Evolutionary conservation across 2,797 vertebrate species (phyloP).

Genomic region (Tenualosa ilisha): DNA sequence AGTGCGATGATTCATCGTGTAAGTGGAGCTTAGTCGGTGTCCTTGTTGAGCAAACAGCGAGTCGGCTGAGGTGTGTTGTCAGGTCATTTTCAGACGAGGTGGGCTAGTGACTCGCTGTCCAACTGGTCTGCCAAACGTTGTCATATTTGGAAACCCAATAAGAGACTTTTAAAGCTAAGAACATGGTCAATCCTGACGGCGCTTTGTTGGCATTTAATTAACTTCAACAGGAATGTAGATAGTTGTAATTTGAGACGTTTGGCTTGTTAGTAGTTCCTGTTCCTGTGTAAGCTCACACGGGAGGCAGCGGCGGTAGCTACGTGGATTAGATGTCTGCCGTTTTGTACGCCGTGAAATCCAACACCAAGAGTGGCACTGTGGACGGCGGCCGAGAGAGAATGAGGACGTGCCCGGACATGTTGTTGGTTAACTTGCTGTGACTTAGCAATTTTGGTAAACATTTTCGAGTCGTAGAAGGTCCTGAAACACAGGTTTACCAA

Average conservation of each 20-base stretch:
- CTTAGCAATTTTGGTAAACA: background rate
- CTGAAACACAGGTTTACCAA: background rate
- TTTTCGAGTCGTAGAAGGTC: background rate
- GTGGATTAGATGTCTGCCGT: background rate
- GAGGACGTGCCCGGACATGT: background rate
- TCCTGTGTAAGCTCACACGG: background rate
- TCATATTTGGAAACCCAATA: background rate
- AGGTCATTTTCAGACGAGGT: background rate
- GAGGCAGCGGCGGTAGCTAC: constrained; percentile 5
- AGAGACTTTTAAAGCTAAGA: background rate
- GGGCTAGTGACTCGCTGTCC: background rate
- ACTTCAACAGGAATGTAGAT: background rate
- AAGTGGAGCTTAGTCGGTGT: background rate
- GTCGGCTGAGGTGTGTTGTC: background rate
- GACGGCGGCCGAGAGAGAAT: background rate
- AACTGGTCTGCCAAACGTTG: background rate
- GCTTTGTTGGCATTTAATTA: constrained; percentile 1
- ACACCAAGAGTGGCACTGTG: background rate
- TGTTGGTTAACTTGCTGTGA: background rate
- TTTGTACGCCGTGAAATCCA: constrained; percentile 11
- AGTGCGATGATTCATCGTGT: background rate
- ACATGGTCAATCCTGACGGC: background rate
- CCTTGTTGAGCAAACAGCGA: background rate
- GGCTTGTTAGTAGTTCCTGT: constrained; percentile 2
- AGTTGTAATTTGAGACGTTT: background rate